Percentiles rank a stretch among this genome's conserved stretches.
These are phyloP conservation scores for Leptopilina clavipes DNA, from an alignment of 1,140 invertebrate species.

Conservation along the genomic window DNA sequence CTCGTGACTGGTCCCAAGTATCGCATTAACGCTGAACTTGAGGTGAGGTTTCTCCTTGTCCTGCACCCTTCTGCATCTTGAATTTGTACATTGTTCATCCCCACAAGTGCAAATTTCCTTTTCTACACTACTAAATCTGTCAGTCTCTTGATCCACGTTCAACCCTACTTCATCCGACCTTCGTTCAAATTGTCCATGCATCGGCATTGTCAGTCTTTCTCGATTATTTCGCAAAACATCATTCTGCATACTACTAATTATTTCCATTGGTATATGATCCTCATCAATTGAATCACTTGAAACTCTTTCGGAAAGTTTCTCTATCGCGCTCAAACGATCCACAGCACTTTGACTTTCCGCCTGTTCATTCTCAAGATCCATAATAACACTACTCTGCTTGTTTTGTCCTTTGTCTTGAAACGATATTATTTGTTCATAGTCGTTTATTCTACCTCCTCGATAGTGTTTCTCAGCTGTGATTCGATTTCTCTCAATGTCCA, in stretches of 20 bases:
- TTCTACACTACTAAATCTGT: constrained; percentile 64
- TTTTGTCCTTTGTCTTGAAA: constrained; percentile 42
- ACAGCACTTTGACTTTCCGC: constrained; percentile 57
- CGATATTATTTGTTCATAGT: constrained; percentile 44
- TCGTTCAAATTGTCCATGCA: constrained; percentile 63
- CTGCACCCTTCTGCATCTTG: constrained; percentile 66
- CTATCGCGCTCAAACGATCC: constrained; percentile 67
- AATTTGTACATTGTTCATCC: constrained; percentile 66
- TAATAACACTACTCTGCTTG: constrained; percentile 31
- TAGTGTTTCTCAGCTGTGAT: constrained; percentile 45
- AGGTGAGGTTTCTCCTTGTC: constrained; percentile 83
- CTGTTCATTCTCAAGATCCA: constrained; percentile 58
- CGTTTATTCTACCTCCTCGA: constrained; percentile 40
- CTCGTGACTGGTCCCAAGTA: constrained; percentile 81
- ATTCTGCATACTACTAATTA: constrained; percentile 59
- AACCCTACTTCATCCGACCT: constrained; percentile 57
- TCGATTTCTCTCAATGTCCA: constrained; percentile 41
- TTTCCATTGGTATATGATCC: constrained; percentile 59
- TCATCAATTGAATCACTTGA: constrained; percentile 70
- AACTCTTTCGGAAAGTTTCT: constrained; percentile 68
- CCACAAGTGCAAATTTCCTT: constrained; percentile 68
- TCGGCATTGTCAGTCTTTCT: constrained; percentile 31
- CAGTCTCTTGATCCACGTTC: constrained; percentile 58
- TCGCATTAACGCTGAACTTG: constrained; percentile 95
- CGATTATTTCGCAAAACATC: constrained; percentile 54